Base-by-base conservation (phyloP, 64 coral and sea anemone genomes). In the Montipora sp. region DNA sequence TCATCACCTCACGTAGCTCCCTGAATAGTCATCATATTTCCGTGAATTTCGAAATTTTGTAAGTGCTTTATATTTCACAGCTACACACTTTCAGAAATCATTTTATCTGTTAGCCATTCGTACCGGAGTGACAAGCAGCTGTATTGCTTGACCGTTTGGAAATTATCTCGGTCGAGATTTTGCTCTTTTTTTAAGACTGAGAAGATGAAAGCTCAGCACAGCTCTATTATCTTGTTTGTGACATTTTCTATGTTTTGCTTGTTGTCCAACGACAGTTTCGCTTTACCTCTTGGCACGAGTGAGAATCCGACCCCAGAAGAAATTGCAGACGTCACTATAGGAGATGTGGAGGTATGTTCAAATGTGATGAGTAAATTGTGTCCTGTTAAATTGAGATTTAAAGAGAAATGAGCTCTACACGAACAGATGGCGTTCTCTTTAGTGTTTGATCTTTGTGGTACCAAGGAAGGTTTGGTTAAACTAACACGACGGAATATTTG, bases 201-300 rank as follows among this genome's bases (percentile, higher is more conserved):
- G 45, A 48, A 48, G 44, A 49, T 78, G 15, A 78, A 78, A 78
- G 75, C 45, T 48, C 75, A 50, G 47, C 4, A 45, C 1, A 18
- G 67, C 3, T 98, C 88, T 92, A 19, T 49, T 10, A 23, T 43
- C 36, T 44, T 51, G 19, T 47, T 85, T 18, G 47, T 85, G 9
- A 72, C 19, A 12, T 51, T 66, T 50, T 5, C 65, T 13, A 50
- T 72, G 46, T 9, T 85, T 49, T 51, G 63, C 47, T 50, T 85
- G 20, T 71, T 2, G 82, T 85, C 3, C n/a, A 23, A 36, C 36
- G 45, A 50, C 8, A 66, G 61, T 9, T 70, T 13, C 1, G 82
- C 63, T 50, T n/a, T 21, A 22, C 82, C 82, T 4, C 3, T 72
- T 20, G 43, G 7, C 0, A 71, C 7, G 7, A 19, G 5, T 20